Percentiles rank a stretch among this genome's conserved stretches.
Conservation (phyloP, 2,888 invertebrate genomes). For the Drosophila prostipennis region DNA sequence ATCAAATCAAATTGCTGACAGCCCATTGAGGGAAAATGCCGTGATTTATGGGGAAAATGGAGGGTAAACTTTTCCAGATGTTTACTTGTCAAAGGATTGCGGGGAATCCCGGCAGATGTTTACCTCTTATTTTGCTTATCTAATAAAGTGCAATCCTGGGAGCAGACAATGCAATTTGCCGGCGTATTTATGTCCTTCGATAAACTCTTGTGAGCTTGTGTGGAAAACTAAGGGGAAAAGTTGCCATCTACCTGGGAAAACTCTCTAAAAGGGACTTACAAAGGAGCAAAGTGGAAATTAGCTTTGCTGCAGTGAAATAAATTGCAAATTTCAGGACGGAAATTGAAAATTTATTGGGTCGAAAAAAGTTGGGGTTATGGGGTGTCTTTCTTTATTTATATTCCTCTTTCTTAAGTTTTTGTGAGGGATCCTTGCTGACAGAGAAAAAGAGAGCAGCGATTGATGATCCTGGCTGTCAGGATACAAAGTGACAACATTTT, state of each 20-base stretch:
- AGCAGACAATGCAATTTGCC: slow-evolving; percentile 41
- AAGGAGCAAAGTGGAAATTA: slow-evolving; percentile 43
- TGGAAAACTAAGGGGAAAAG: slow-evolving; percentile 26
- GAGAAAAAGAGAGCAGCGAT: slow-evolving; percentile 27
- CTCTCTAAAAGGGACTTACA: slow-evolving; percentile 22
- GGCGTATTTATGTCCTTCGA: slow-evolving; percentile 23
- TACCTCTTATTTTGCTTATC: slow-evolving; percentile 8
- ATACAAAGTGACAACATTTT: slow-evolving; percentile 50
- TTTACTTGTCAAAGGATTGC: slow-evolving; percentile 23
- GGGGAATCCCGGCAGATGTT: neutral
- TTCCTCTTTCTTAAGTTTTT: neutral
- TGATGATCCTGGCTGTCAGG: slow-evolving; percentile 39
- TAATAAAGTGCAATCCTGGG: slow-evolving; percentile 13
- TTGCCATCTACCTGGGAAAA: slow-evolving; percentile 6
- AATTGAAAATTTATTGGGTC: slow-evolving; percentile 55
- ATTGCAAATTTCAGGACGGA: slow-evolving; percentile 58
- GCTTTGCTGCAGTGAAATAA: slow-evolving; percentile 55
- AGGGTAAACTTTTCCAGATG: slow-evolving; percentile 10
- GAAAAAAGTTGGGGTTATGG: slow-evolving; percentile 32
- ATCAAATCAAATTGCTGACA: slow-evolving; percentile 48
- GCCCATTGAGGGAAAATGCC: slow-evolving; percentile 11
- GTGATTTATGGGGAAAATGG: slow-evolving; percentile 23
- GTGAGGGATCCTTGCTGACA: slow-evolving; percentile 9
- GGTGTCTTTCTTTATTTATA: slow-evolving; percentile 3
- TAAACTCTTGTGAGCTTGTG: slow-evolving; percentile 24